Conservation (phyloP, 2,888 invertebrate species). For the Plusia festucae region DNA sequence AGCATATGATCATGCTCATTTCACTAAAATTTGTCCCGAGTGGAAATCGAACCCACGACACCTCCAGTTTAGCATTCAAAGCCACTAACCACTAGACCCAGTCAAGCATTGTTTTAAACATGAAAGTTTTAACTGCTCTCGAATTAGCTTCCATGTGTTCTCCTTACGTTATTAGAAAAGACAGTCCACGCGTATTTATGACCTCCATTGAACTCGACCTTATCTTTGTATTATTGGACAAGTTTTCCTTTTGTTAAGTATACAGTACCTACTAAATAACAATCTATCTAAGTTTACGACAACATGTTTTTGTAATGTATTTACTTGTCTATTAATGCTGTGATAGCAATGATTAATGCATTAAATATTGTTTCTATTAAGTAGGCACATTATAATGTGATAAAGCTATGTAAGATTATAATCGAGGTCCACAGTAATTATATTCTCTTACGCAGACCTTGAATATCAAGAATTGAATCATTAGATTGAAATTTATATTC, state of each 20-base stretch:
- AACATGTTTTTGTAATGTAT: conserved; percentile 11
- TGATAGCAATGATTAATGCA: not conserved
- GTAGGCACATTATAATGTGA: not conserved
- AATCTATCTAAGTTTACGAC: conserved; percentile 28
- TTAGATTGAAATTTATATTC: too few species aligned
- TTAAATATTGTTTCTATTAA: not conserved
- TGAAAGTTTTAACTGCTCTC: too few species aligned
- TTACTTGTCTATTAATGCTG: not conserved
- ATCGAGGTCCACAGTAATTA: not conserved
- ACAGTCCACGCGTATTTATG: conserved; percentile 69
- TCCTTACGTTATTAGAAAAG: conserved; percentile 66
- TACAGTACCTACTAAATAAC: conserved; percentile 39
- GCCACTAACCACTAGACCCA: too few species aligned
- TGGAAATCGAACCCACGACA: too few species aligned
- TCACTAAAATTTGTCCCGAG: too few species aligned
- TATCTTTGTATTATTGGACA: conserved; percentile 64
- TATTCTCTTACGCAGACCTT: not conserved
- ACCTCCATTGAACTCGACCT: conserved; percentile 63
- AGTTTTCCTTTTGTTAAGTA: conserved; percentile 63
- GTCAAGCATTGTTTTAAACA: too few species aligned
- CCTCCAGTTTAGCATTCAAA: too few species aligned
- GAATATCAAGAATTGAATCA: too few species aligned
- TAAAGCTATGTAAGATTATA: conserved; percentile 1
- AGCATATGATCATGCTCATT: too few species aligned
- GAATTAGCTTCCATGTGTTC: conserved; percentile 41